Base-by-base conservation (phyloP, 1,140 invertebrate genomes). In the Saccostrea cuccullata region DNA sequence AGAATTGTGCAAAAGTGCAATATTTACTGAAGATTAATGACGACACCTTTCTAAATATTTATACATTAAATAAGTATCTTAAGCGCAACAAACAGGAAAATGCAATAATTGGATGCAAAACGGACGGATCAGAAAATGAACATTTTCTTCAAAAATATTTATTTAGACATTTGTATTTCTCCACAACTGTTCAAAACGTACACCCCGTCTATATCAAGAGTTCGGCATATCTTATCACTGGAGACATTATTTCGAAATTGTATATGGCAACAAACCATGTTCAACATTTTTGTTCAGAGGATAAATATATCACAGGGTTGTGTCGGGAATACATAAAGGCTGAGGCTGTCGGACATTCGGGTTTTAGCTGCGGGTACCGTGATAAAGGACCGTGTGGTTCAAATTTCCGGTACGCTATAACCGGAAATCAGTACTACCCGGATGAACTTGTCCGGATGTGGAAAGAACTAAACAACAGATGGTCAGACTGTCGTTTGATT, bases 1-100 rank as follows among this genome's bases (percentile, higher is more conserved):
- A 97, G 93, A 96, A 96, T 94, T 96, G 95, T 93, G 91, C 92
- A 89, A 95, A 96, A 89, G 97, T 97, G 9, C 89, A 85, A 89
- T 95, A 92, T 88, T 88, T 96, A 47, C 88, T 96, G 82, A 96
- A 96, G 91, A 93, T 94, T 15, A 96, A 96, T 89, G 96, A 96
- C 87, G 96, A 96, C 89, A 95, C 95, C 91, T 95, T 95, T 89
- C 91, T 96, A 6, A 95, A 96, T 92, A 86, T 96, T 64, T 60
- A 56, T 9, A 84, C 86, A 55, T 83, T 89, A 58, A 8, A 88
- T 3, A 60, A 77, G 0, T 84, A 85, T 30, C 82, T 91, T 23
- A 15, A 87, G 47, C 84, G 40, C 60, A 70, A 83, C 20, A 23
- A 47, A 47, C 47, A 40, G 47, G 85, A 67, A 56, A 86, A 87